Evolutionary conservation across 2,113 vertebrate genomes (phyloP).

Genomic region (Tautogolabrus adspersus): DNA sequence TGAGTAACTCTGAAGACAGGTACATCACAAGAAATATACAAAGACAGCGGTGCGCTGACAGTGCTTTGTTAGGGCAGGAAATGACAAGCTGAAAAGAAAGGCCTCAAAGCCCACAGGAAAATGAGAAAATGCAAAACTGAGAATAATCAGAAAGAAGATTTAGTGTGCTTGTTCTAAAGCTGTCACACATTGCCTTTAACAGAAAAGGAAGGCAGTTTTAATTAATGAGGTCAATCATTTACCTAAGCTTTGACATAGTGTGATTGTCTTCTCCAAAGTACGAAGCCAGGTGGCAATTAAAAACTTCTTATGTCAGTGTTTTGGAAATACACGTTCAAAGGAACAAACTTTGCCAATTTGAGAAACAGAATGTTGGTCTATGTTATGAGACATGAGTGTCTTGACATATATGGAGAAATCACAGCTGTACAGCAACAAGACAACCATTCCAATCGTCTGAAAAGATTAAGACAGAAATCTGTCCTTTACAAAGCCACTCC

Average conservation of each 20-base stretch:
- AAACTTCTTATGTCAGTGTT: conserved; percentile 44
- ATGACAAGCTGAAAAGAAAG: conserved; percentile 68
- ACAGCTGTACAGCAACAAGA: not conserved
- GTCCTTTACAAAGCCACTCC: not conserved
- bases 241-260: conserved; percentile 55
- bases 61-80: conserved; percentile 71
- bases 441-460: not conserved
- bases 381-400: not conserved
- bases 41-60: conserved; percentile 77
- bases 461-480: conserved; percentile 4
- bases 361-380: not conserved
- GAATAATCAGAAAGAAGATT: conserved; percentile 76
- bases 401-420: not conserved
- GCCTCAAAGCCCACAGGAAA: conserved; percentile 61
- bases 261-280: conserved; percentile 56
- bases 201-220: conserved; percentile 67
- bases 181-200: conserved; percentile 71
- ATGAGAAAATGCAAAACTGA: conserved; percentile 62
- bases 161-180: conserved; percentile 75
- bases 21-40: conserved; percentile 79
- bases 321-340: conserved; percentile 19
- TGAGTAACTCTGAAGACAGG: conserved; percentile 69
- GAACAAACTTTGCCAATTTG: conserved; percentile 1
- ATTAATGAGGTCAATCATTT: conserved; percentile 79
- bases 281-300: conserved; percentile 66